A percentile compares a stretch with the other conserved stretches of the same genome.
These are phyloP conservation scores for Pseudopipra pipra DNA, from an alignment of 2,113 vertebrate genomes.

Conservation along the genomic window DNA sequence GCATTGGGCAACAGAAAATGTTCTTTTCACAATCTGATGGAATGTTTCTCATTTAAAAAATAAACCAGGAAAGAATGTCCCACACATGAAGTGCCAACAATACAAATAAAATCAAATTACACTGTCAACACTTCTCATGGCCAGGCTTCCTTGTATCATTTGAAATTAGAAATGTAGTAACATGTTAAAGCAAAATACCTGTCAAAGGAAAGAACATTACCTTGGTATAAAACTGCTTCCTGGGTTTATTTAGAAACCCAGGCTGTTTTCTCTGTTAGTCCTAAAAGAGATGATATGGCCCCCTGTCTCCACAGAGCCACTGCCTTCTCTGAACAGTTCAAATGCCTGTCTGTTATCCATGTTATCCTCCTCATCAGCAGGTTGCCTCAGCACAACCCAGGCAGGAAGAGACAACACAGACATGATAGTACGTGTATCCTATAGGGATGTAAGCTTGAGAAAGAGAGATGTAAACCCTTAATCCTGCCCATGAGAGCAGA, in stretches of 20 bases:
- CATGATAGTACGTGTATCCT: fast-evolving
- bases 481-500: background rate
- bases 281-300: background rate
- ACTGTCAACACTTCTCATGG: background rate
- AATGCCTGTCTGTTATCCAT: background rate
- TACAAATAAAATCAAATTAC: conserved; percentile 62
- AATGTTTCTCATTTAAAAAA: conserved; percentile 31
- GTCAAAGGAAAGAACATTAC: background rate
- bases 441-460: background rate
- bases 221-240: background rate
- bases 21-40: background rate
- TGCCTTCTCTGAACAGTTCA: background rate
- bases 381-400: background rate
- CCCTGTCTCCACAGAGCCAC: fast-evolving
- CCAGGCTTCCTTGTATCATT: background rate
- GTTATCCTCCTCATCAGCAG: background rate
- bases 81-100: background rate
- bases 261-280: background rate
- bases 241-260: background rate
- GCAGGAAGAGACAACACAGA: background rate
- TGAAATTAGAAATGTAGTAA: background rate
- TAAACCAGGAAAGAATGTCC: background rate
- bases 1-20: conserved; percentile 4
- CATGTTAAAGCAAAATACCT: background rate
- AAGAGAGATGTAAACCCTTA: background rate